Percentiles rank a stretch among this genome's conserved stretches.
phyloP scores from a whole-genome alignment of 2,113 vertebrate genomes.

The Nothoprocta perdicaria region DNA sequence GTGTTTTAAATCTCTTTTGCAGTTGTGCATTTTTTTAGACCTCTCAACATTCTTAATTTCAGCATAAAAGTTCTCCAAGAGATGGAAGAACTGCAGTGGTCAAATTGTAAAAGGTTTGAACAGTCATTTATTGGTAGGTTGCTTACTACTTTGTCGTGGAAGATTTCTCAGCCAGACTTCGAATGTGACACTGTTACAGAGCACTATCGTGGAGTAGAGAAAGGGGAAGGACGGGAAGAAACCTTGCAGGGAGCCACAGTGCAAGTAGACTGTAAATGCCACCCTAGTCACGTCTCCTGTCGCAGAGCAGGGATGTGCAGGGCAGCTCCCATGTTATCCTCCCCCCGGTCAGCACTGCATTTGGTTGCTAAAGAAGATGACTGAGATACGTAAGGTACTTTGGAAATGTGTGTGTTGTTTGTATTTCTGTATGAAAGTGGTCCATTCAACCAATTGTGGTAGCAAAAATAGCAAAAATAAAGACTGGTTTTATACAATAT shows the following conservation, averaged over 20 bases:
- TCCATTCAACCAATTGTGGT: neutral
- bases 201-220: neutral
- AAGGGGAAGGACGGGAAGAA: neutral
- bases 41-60: neutral
- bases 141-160: neutral
- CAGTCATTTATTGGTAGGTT: neutral
- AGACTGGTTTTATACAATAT: neutral
- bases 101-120: neutral
- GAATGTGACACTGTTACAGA: neutral
- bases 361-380: neutral
- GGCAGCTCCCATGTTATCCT: fast-evolving
- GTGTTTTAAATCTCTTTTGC: neutral
- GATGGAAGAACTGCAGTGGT: neutral
- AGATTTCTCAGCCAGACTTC: neutral
- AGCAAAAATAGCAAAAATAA: neutral
- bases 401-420: neutral
- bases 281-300: fast-evolving
- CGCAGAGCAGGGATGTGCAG: neutral
- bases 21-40: neutral
- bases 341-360: neutral
- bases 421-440: neutral
- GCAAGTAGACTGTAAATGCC: neutral
- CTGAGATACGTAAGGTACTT: neutral
- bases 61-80: neutral
- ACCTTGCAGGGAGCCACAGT: neutral